Percentiles rank a stretch among this genome's conserved stretches.
Conservation (phyloP, 2,888 invertebrate genomes). For the Amblyjoppa fuscipennis region DNA sequence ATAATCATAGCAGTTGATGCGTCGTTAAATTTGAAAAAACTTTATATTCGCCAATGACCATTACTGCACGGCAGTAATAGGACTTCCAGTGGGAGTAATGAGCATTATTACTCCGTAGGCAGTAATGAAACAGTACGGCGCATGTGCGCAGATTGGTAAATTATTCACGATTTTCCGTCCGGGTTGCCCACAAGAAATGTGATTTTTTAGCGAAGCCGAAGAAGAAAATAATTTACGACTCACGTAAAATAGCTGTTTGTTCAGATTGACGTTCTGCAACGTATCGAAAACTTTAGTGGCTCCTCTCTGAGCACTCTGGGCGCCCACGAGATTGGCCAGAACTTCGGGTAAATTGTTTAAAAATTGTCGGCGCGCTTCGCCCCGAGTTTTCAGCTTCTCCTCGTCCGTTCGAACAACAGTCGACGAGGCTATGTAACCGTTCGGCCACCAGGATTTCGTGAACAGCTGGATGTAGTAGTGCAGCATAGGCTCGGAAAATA, state of each 20-base stretch:
- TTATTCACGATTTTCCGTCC: background rate
- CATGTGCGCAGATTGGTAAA: too few relatives aligned
- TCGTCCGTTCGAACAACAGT: slow-evolving; percentile 87
- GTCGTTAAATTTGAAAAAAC: too few relatives aligned
- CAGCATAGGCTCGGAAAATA: slow-evolving; percentile 96
- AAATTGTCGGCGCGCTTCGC: slow-evolving; percentile 90
- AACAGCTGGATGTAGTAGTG: slow-evolving; percentile 94
- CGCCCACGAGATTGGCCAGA: slow-evolving; percentile 93
- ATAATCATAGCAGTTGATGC: too few relatives aligned
- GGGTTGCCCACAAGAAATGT: background rate
- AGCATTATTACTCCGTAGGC: too few relatives aligned
- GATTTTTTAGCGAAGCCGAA: too few relatives aligned
- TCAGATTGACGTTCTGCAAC: slow-evolving; percentile 93
- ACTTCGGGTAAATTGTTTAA: slow-evolving; percentile 92
- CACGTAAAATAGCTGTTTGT: slow-evolving; percentile 96
- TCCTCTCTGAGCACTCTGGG: slow-evolving; percentile 93
- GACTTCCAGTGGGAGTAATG: too few relatives aligned
- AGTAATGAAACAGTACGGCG: too few relatives aligned
- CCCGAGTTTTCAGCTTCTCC: slow-evolving; percentile 89
- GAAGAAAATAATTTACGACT: slow-evolving; percentile 84
- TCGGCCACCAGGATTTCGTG: slow-evolving; percentile 96
- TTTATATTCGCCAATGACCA: too few relatives aligned
- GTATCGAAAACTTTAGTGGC: slow-evolving; percentile 95
- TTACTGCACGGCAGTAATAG: too few relatives aligned
- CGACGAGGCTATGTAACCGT: slow-evolving; percentile 90